Evolutionary conservation across 2,797 vertebrate genomes (phyloP).

Genomic region (Todus mexicanus): DNA sequence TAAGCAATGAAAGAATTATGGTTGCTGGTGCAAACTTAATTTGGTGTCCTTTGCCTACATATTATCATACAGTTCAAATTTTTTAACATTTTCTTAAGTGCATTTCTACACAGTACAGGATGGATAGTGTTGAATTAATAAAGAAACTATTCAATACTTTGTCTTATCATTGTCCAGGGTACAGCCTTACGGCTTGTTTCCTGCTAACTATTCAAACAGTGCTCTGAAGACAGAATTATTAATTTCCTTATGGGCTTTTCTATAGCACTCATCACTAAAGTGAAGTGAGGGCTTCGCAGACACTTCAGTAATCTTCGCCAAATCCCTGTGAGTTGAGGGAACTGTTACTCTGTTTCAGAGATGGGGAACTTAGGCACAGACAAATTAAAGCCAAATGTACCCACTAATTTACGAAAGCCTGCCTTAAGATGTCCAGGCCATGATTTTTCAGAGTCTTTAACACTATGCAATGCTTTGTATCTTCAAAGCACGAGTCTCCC

Average conservation of each 20-base stretch:
- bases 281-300: conserved; percentile 44
- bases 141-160: conserved; percentile 56
- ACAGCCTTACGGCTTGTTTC: conserved; percentile 49
- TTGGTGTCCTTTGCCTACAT: conserved; percentile 11
- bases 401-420: conserved; percentile 35
- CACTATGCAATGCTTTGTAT: background rate
- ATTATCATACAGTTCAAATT: conserved; percentile 37
- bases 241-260: conserved; percentile 60
- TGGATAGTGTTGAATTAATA: conserved; percentile 51
- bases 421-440: conserved; percentile 15
- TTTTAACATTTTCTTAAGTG: conserved; percentile 46
- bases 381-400: conserved; percentile 34
- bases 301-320: conserved; percentile 52
- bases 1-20: conserved; percentile 36
- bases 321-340: conserved; percentile 23
- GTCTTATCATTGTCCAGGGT: conserved; percentile 53
- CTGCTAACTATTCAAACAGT: conserved; percentile 51
- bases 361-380: background rate
- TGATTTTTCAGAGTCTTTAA: conserved; percentile 27
- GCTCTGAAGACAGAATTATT: conserved; percentile 64
- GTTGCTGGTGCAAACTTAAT: conserved; percentile 45
- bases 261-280: conserved; percentile 46
- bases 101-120: conserved; percentile 33
- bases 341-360: conserved; percentile 23
- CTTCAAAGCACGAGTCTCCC: background rate